Base-by-base conservation (phyloP, 2,797 vertebrate genomes). In the Staurois parvus region DNA sequence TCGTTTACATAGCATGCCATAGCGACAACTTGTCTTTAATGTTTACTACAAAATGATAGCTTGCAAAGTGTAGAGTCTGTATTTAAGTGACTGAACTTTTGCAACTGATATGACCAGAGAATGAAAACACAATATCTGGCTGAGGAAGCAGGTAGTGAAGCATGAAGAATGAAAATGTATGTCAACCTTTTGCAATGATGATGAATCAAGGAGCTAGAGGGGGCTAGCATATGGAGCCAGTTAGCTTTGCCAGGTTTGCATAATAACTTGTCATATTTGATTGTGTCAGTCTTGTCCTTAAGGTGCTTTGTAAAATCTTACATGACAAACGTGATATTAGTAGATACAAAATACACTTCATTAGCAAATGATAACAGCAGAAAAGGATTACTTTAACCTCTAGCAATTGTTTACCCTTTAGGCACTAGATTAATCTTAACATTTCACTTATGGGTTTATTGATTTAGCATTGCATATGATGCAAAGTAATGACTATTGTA, bases 201-300 rank as follows among this genome's bases (percentile, higher is more conserved):
- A 80, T 70, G 29, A 56, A 69, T 70, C 24, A 70, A 28, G 45
- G 56, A 72, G 79, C 79, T 72, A 72, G 68, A 56, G 78, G 78
- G 79, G 72, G 72, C 26, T 48, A 29, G 13, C 72, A 74, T 74
- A 74, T 74, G 72, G 72, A 68, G 37, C 37, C 40, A 30, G 64
- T 79, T 79, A 67, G 30, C 45, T 70, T 70, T 34, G 30, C 32
- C 34, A 70, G 68, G 12, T 66, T 59, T 72, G 48, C 70, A 32
- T 59, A 72, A 72, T 70, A 21, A 81, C 68, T 12, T 81, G 79
- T 81, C 79, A 81, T 81, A 62, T 72, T 59, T 28, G 30, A 81
- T 81, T 81, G 30, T 37, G n/a, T 81, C 79, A 48, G 12, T 59
- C 45, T 62, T 24, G 32, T 72, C 48, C 45, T 72, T 37, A 81